These are phyloP conservation scores for Mnemiopsis leidyi DNA, from an alignment of 37 sponge, comb jelly and placozoan genomes.

Conservation along the genomic window DNA sequence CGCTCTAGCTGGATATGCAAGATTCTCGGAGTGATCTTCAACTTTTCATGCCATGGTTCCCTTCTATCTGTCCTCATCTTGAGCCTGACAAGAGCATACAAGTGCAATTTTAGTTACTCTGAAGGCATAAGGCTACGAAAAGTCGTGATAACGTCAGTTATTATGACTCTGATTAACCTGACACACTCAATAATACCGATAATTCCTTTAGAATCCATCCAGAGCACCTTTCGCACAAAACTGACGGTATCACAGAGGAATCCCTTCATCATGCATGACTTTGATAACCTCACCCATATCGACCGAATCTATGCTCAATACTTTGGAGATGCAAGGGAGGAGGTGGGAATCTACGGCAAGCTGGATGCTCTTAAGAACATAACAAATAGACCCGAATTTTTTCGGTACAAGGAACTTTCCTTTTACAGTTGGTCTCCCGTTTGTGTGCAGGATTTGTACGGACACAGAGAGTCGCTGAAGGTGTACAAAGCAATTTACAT, in stretches of 20 bases:
- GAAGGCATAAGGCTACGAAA: too few relatives aligned
- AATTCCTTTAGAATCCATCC: background rate
- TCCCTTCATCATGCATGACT: conserved; percentile 16
- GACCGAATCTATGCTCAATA: background rate
- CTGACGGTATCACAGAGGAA: background rate
- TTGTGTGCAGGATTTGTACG: background rate
- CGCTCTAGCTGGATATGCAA: too few relatives aligned
- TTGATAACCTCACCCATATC: background rate
- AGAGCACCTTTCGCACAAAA: background rate
- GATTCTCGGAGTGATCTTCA: too few relatives aligned
- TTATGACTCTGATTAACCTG: too few relatives aligned
- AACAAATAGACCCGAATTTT: background rate
- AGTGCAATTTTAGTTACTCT: too few relatives aligned
- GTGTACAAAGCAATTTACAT: conserved; percentile 30
- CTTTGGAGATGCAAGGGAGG: background rate
- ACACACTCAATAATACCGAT: background rate
- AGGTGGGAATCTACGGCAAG: background rate
- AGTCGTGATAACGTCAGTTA: too few relatives aligned
- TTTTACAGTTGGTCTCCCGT: conserved; percentile 40
- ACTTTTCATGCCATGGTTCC: too few relatives aligned
- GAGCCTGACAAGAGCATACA: too few relatives aligned
- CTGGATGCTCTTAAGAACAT: background rate
- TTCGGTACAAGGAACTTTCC: background rate
- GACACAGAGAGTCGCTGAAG: background rate
- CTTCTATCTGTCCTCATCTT: too few relatives aligned